phyloP scores from a whole-genome alignment of 2,888 invertebrate genomes.

The Drosophila seclusa region DNA sequence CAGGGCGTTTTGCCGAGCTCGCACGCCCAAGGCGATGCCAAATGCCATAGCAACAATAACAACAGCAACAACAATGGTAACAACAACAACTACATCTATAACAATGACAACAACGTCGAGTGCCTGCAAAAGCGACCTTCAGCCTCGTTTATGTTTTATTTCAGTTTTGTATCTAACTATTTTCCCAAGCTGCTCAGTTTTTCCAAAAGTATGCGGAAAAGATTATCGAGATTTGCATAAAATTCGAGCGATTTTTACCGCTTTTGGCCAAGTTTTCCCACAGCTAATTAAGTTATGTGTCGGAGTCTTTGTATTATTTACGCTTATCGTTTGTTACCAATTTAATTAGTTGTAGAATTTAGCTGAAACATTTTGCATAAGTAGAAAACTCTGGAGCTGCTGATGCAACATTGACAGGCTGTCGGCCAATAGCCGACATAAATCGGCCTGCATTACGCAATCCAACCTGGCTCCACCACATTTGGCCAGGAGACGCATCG shows the following conservation, averaged over 20 bases:
- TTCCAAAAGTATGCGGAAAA: constrained; percentile 74
- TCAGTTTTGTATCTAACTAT: constrained; percentile 14
- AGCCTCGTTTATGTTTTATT: constrained; percentile 44
- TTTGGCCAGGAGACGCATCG: constrained; percentile 48
- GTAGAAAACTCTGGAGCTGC: constrained; percentile 11
- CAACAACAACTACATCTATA: constrained; percentile 14
- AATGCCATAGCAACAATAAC: constrained; percentile 43
- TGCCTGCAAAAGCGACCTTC: constrained; percentile 65
- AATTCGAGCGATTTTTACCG: constrained; percentile 37
- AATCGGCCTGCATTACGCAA: constrained; percentile 43
- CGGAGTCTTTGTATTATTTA: constrained; percentile 18
- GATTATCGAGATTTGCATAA: constrained; percentile 73
- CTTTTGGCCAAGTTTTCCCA: constrained; percentile 57
- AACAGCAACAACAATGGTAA: constrained; percentile 14
- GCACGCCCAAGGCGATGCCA: constrained; percentile 67
- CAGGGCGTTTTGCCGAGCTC: constrained; percentile 28
- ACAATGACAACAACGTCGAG: constrained; percentile 26
- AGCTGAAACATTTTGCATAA: constrained; percentile 12
- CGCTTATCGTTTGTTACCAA: constrained; percentile 9
- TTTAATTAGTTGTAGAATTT: constrained; percentile 58
- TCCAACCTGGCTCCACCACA: constrained; percentile 44
- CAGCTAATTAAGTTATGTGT: constrained; percentile 49
- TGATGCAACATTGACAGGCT: constrained; percentile 65
- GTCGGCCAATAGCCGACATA: constrained; percentile 26
- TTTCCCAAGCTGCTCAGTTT: constrained; percentile 66